Evolutionary conservation across 1,140 invertebrate genomes (phyloP), one percentile per base, ranked within the genome.

Genomic region (Diorhabda carinulata): DNA sequence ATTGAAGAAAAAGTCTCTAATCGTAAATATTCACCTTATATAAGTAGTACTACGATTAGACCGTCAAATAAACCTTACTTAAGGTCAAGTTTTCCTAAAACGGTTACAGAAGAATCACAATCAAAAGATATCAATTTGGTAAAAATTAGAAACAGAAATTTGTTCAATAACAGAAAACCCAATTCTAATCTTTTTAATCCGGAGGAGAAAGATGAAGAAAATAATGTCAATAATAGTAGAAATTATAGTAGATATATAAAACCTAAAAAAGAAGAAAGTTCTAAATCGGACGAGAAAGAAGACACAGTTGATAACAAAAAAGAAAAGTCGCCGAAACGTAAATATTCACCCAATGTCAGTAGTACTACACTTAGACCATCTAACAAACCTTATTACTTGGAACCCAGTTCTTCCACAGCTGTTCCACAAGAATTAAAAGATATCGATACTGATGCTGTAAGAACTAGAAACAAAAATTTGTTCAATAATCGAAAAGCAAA

Each of bases 391-490:
- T 8, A 6, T 3, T n/a, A 52, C 3, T 52, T 52, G 0, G n/a
- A 63, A 61, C 58, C 67, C 40, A 62, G 42, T 44, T 61, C 64
- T 66, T 66, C 43, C 43, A 71, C 61, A 59, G 43, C 67, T 68
- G 60, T 67, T 44, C 70, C 65, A n/a, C 60, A 70, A 64, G 40
- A 63, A 66, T 65, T 73, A 63, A 70, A 45, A 41, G 71, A 57
- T 42, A 73, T 73, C 57, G 65, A 77, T 61, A 74, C 75, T n/a
- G 73, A 75, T 60, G 75, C 72, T 25, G 66, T 77, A 2, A 77
- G 73, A 69, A 72, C 67, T 45, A 79, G 83, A 66, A 85, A 85
- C 66, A 84, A 84, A 73, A 82, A 85, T 72, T 76, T 86, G 43
- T 85, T 86, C 44, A 84, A 83, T 68, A 78, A 74, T 57, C 74